Evolutionary conservation across 2,113 vertebrate genomes (phyloP).

Genomic region (Mustela nigripes): DNA sequence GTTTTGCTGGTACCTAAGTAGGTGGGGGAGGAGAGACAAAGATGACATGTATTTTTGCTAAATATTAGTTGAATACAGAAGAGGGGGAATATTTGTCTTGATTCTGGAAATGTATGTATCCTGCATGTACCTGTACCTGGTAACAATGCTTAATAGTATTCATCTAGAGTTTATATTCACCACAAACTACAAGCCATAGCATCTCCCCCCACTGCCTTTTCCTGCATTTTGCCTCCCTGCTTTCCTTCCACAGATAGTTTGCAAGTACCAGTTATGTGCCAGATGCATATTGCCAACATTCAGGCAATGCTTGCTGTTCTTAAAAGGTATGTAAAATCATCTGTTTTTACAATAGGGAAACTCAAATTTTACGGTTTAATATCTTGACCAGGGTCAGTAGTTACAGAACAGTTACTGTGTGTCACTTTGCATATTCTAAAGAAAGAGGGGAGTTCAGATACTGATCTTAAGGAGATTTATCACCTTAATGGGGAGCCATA

Average conservation of each 20-base stretch:
- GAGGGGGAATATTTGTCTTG: background rate
- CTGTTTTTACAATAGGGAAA: conserved; percentile 45
- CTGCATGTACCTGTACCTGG: background rate
- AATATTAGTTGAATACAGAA: background rate
- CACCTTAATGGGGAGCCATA: background rate
- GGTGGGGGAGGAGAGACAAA: no score
- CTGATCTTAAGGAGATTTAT: conserved; percentile 35
- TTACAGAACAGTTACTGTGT: conserved; percentile 24
- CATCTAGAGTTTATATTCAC: background rate
- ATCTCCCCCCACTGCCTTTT: background rate
- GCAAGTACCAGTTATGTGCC: background rate
- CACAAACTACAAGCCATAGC: background rate
- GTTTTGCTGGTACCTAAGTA: conserved; percentile 25
- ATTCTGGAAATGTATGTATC: background rate
- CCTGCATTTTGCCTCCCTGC: background rate
- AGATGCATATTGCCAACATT: background rate
- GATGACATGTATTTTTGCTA: background rate
- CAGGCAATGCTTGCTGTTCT: background rate
- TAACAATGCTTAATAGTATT: background rate
- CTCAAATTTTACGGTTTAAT: background rate
- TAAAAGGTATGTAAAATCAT: background rate
- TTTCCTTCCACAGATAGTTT: background rate
- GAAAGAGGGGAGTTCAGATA: background rate
- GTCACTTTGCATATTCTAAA: conserved; percentile 28
- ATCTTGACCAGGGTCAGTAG: background rate